Conservation (phyloP, 1,140 invertebrate genomes). For the Spodoptera frugiperda region DNA sequence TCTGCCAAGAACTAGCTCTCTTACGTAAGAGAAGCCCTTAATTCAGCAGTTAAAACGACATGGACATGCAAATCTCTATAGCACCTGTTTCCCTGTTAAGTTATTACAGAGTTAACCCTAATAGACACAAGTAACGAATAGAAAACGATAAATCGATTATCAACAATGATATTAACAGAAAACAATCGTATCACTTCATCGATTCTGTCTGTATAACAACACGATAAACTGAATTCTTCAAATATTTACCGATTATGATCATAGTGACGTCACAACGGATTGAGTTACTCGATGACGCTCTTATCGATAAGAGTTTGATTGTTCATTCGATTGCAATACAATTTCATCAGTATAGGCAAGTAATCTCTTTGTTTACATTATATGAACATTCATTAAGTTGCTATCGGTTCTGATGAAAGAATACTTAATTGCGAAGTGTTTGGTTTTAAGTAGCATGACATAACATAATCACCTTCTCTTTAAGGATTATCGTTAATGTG, state of each 20-base stretch:
- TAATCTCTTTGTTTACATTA: conserved; percentile 30
- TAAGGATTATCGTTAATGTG: background rate
- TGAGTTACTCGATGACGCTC: conserved; percentile 17
- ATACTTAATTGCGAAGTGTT: conserved; percentile 23
- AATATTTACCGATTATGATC: conserved; percentile 63
- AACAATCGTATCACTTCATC: conserved; percentile 63
- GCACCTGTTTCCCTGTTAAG: background rate
- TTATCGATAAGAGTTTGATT: conserved; percentile 3
- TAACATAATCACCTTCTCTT: background rate
- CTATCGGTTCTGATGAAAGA: conserved; percentile 26
- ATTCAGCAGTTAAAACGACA: too few species aligned
- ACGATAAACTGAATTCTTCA: conserved; percentile 72
- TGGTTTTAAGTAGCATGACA: background rate
- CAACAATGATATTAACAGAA: conserved; percentile 72
- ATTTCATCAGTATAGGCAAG: conserved; percentile 27
- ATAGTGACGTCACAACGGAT: conserved; percentile 21
- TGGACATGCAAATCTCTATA: background rate
- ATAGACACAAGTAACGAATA: conserved; percentile 52
- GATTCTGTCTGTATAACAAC: conserved; percentile 49
- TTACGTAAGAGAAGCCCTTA: too few species aligned
- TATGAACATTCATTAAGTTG: conserved; percentile 5
- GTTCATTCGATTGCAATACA: conserved; percentile 21
- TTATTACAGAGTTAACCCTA: conserved; percentile 51
- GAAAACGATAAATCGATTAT: conserved; percentile 67
- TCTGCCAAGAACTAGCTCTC: too few species aligned